Evolutionary conservation across 2,888 invertebrate species (phyloP).

Genomic region (Melieria picta): DNA sequence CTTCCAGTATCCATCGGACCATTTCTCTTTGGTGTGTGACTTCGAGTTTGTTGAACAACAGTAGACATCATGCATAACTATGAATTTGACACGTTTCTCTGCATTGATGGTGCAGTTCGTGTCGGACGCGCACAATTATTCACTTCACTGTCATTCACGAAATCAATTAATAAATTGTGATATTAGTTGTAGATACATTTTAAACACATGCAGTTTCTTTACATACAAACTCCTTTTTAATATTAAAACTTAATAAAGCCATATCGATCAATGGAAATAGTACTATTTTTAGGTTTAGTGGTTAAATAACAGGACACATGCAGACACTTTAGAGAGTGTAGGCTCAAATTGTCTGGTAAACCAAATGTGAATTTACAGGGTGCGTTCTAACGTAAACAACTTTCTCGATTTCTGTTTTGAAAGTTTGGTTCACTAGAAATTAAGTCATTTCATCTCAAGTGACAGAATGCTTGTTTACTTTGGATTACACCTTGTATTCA

Average conservation of each 20-base stretch:
- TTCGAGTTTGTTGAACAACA: slow-evolving; percentile 63
- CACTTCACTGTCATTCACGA: slow-evolving; percentile 31
- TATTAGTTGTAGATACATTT: slow-evolving; percentile 63
- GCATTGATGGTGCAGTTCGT: not conserved
- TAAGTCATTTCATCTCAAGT: too few species aligned
- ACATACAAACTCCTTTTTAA: slow-evolving; percentile 30
- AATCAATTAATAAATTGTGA: slow-evolving; percentile 57
- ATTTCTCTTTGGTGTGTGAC: slow-evolving; percentile 78
- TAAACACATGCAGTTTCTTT: slow-evolving; percentile 44
- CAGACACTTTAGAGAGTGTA: too few species aligned
- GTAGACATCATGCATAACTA: not conserved
- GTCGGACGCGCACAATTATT: slow-evolving; percentile 27
- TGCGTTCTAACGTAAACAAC: too few species aligned
- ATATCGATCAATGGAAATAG: too few species aligned
- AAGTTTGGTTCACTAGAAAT: too few species aligned
- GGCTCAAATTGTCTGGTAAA: too few species aligned
- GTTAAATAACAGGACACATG: too few species aligned
- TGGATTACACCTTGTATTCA: too few species aligned
- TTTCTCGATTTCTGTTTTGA: too few species aligned
- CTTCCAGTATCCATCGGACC: slow-evolving; percentile 78
- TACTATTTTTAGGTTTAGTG: too few species aligned
- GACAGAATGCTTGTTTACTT: too few species aligned
- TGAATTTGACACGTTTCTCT: slow-evolving; percentile 5
- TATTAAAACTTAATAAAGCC: slow-evolving; percentile 26
- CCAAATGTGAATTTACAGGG: too few species aligned